Evolutionary conservation across 2,797 vertebrate genomes (phyloP), one percentile per base, ranked within the genome.

Genomic region (Macropodus opercularis): DNA sequence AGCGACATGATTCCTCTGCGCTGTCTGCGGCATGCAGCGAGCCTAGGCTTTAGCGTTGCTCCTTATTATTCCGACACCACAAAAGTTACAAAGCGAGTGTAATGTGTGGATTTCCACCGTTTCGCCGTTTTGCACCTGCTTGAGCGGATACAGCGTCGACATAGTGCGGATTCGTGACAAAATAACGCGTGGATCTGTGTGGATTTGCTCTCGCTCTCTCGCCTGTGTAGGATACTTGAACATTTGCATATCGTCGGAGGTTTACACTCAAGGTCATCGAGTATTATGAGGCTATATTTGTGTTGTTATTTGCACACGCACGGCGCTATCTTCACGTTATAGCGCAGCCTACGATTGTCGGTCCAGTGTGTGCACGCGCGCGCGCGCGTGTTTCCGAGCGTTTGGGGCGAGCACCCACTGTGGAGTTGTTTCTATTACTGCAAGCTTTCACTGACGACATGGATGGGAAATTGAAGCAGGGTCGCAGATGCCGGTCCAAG

Each of bases 381-480:
- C 10, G 31, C 65, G 72, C 85, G 84, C 81, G 83, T 87, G 72
- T 71, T 72, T 63, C 46, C 51, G 65, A 55, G 69, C 74, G 63
- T 63, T 79, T 43, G 4, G 36, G 54, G 55, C 72, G 61, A 73
- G 53, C 72, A 35, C 67, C 77, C 35, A 67, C 72, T 70, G 87
- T 88, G 80, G 79, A 85, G 85, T 87, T 82, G 53, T 69, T 42
- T 65, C 5, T 32, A 26, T 54, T 42, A 81, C 80, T 55, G 74
- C 73, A 52, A 74, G 77, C 73, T 56, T 63, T 59, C 56, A 31
- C 48, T 1, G n/a, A 58, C 87, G 88, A 89, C 81, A 96, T 96
- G 96, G 95, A 96, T 91, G 94, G 92, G 70, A 95, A 95, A 92
- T 75, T 94, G 90, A 94, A 95, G 88, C 93, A 91, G 91, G 95